Conservation (phyloP, 1,140 invertebrate genomes). For the Linepithema humile region DNA sequence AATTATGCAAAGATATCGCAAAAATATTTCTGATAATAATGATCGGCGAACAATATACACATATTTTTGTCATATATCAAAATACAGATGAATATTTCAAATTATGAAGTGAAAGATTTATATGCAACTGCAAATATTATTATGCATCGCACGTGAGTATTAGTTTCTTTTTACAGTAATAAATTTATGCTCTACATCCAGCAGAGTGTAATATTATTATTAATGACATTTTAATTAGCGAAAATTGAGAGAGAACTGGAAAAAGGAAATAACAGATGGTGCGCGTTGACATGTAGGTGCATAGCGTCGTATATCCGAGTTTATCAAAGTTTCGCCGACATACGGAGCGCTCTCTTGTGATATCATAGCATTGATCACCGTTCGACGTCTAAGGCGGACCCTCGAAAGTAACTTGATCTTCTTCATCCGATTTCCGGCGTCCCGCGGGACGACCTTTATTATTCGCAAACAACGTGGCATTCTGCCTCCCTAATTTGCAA, state of each 20-base stretch:
- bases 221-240: not conserved
- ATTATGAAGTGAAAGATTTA: not conserved
- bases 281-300: not conserved
- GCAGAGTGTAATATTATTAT: not conserved
- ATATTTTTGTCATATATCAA: not conserved
- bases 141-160: not conserved
- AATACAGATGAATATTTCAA: not conserved
- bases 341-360: constrained; percentile 37
- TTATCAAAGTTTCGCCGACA: constrained; percentile 29
- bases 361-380: constrained; percentile 47
- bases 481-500: constrained; percentile 75
- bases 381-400: constrained; percentile 16
- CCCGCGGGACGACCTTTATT: constrained; percentile 70
- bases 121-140: not conserved
- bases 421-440: constrained; percentile 64
- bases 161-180: not conserved
- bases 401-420: constrained; percentile 36
- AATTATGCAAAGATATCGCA: not conserved
- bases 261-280: not conserved
- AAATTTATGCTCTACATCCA: not conserved
- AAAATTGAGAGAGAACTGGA: not conserved
- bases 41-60: not conserved
- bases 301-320: not conserved
- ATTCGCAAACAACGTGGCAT: constrained; percentile 73
- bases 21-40: not conserved